These are phyloP conservation scores for Acipenser oxyrinchus DNA, from an alignment of 2,797 vertebrate species.

Conservation along the genomic window DNA sequence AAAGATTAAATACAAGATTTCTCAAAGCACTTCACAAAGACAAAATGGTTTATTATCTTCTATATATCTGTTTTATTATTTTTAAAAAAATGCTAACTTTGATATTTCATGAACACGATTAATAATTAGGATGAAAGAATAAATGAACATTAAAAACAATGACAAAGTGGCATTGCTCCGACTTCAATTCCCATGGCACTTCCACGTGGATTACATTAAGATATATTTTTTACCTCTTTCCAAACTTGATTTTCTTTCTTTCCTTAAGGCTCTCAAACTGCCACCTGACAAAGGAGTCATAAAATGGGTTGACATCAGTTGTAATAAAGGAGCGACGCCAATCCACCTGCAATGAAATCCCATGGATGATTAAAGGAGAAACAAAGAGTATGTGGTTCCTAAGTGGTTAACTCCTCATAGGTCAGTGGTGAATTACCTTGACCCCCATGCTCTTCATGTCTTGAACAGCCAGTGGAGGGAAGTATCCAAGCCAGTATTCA, in stretches of 20 bases:
- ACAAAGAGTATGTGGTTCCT: not conserved
- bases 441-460: slow-evolving; percentile 89
- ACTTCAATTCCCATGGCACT: too few species aligned
- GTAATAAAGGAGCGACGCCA: slow-evolving; percentile 97
- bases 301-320: slow-evolving; percentile 91
- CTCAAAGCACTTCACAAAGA: not conserved
- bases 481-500: slow-evolving; percentile 92
- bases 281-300: slow-evolving; percentile 94
- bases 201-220: slow-evolving; percentile 1
- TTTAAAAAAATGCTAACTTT: not conserved
- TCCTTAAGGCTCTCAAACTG: slow-evolving; percentile 89
- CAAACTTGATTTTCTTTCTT: slow-evolving; percentile 92
- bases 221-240: slow-evolving; percentile 70
- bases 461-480: slow-evolving; percentile 81
- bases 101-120: not conserved
- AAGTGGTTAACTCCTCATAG: not conserved
- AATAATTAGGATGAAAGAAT: too few species aligned
- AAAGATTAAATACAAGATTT: slow-evolving; percentile 3
- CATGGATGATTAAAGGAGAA: not conserved
- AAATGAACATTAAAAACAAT: not conserved
- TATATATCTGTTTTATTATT: too few species aligned
- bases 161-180: not conserved
- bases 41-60: too few species aligned
- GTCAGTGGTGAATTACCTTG: slow-evolving; percentile 62
- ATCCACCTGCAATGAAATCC: slow-evolving; percentile 65